Evolutionary conservation across 2,888 invertebrate species (phyloP).

Genomic region (Euplexia lucipara): DNA sequence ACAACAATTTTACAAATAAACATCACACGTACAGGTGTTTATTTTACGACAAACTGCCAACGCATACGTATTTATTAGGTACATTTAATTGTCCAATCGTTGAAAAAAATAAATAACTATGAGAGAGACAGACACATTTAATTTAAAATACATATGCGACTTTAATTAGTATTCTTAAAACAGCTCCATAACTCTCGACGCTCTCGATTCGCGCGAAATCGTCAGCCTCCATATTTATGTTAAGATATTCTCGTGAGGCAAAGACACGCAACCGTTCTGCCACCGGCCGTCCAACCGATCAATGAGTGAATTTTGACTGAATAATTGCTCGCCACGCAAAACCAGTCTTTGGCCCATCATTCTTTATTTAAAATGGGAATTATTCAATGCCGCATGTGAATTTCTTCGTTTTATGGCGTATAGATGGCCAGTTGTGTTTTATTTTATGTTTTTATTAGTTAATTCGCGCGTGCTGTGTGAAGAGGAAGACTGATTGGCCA

Average conservation of each 20-base stretch:
- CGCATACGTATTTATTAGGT: conserved; percentile 29
- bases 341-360: conserved; percentile 53
- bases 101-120: conserved; percentile 35
- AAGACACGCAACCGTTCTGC: conserved; percentile 63
- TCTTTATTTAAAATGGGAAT: conserved; percentile 55
- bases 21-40: conserved; percentile 34
- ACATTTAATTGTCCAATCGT: conserved; percentile 32
- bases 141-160: conserved; percentile 46
- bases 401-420: conserved; percentile 59
- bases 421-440: conserved; percentile 43
- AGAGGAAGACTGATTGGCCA: conserved; percentile 41
- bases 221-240: conserved; percentile 61
- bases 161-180: conserved; percentile 46
- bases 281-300: conserved; percentile 57
- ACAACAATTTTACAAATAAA: conserved; percentile 15
- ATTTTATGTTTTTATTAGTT: conserved; percentile 54
- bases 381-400: conserved; percentile 54
- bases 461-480: conserved; percentile 44
- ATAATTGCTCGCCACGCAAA: conserved; percentile 59
- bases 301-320: conserved; percentile 64
- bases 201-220: conserved; percentile 61
- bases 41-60: conserved; percentile 26
- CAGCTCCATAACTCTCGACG: conserved; percentile 46
- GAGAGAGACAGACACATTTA: conserved; percentile 17
- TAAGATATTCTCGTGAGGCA: conserved; percentile 60